Conservation (phyloP, 1,140 invertebrate species). For the Anoplophora glabripennis region DNA sequence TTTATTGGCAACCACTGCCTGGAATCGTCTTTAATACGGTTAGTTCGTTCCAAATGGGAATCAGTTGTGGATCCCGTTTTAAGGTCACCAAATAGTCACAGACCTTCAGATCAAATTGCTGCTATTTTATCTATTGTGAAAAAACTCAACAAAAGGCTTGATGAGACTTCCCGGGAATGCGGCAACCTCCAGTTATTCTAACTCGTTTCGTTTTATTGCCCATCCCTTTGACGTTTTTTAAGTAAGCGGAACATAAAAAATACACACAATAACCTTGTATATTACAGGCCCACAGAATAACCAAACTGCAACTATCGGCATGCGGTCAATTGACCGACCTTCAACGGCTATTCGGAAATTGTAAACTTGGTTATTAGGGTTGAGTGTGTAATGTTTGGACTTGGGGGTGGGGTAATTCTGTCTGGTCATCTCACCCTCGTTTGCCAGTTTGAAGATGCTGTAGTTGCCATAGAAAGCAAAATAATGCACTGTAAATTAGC, state of each 20-base stretch:
- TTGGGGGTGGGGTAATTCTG: conserved; percentile 25
- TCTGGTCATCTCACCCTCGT: conserved; percentile 11
- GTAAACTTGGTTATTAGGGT: conserved; percentile 39
- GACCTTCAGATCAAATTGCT: conserved; percentile 13
- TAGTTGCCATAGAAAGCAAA: neutral
- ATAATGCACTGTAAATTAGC: too few relatives aligned
- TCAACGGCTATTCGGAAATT: conserved; percentile 32
- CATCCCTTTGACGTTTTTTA: conserved; percentile 25
- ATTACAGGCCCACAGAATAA: neutral
- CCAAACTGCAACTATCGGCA: conserved; percentile 11
- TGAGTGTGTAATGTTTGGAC: conserved; percentile 39
- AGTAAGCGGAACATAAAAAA: conserved; percentile 11
- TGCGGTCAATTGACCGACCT: conserved; percentile 31
- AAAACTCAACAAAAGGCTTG: conserved; percentile 14
- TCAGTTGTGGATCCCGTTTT: conserved; percentile 1
- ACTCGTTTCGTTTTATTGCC: conserved; percentile 25
- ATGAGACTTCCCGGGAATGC: too few relatives aligned
- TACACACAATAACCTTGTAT: conserved; percentile 17
- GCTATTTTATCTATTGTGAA: conserved; percentile 19
- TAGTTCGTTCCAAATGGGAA: neutral
- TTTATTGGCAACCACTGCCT: too few relatives aligned
- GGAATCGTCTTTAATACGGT: neutral
- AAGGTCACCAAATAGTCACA: neutral
- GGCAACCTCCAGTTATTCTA: neutral
- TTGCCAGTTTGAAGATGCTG: conserved; percentile 11